These are phyloP conservation scores for Hybos culiciformis DNA, from an alignment of 2,888 invertebrate genomes.

Conservation along the genomic window DNA sequence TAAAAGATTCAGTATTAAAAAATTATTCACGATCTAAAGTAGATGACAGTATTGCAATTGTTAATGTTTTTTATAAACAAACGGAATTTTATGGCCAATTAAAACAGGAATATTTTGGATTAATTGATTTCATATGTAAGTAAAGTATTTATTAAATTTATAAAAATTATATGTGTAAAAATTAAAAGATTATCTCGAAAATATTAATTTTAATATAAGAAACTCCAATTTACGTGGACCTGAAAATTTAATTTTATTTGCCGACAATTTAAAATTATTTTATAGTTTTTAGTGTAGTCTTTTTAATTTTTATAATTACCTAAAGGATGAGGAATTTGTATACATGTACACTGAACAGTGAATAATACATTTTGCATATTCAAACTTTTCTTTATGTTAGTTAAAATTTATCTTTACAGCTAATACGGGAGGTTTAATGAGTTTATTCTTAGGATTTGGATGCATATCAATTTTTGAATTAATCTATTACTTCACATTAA, in stretches of 20 bases:
- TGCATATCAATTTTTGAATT: constrained; percentile 62
- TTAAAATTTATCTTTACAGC: constrained; percentile 45
- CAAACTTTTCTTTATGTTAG: too few relatives aligned
- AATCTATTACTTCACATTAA: constrained; percentile 50
- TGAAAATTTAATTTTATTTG: too few relatives aligned
- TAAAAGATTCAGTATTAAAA: constrained; percentile 16
- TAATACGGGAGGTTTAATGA: constrained; percentile 63
- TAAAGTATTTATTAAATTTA: not conserved
- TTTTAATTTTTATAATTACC: too few relatives aligned
- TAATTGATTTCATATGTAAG: constrained; percentile 69
- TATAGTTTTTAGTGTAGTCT: too few relatives aligned
- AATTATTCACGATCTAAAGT: constrained; percentile 19
- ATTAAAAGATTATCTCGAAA: not conserved
- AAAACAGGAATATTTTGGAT: constrained; percentile 62
- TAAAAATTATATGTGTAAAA: not conserved
- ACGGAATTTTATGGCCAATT: constrained; percentile 53
- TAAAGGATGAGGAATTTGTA: too few relatives aligned
- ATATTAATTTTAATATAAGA: not conserved
- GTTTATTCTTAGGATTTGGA: constrained; percentile 70
- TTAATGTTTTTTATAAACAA: constrained; percentile 57
- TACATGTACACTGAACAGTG: too few relatives aligned
- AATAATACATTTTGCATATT: too few relatives aligned
- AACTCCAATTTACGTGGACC: too few relatives aligned
- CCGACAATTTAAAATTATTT: too few relatives aligned
- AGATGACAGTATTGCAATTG: constrained; percentile 48